These are phyloP conservation scores for Haliclona indistincta DNA, from an alignment of 37 sponge, comb jelly and placozoan genomes.

Conservation along the genomic window DNA sequence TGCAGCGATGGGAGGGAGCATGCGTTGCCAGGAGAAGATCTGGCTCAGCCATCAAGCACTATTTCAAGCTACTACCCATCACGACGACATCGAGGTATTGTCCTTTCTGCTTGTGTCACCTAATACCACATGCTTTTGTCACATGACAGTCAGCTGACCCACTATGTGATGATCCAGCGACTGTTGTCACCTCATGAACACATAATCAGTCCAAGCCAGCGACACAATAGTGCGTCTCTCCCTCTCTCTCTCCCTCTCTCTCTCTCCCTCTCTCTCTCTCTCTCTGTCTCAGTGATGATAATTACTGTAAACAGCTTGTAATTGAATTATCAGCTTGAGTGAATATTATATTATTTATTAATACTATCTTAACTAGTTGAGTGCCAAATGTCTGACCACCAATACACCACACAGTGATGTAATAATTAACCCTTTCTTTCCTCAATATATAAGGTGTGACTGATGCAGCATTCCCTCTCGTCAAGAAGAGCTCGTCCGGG, in stretches of 20 bases:
- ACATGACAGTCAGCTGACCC: neutral
- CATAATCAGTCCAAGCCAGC: neutral
- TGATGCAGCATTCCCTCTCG: no score
- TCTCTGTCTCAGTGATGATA: neutral
- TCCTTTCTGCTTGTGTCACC: neutral
- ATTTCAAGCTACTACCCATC: conserved; percentile 61
- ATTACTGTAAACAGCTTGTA: no score
- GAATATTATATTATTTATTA: no score
- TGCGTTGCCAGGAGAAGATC: conserved; percentile 35
- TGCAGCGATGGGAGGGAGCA: conserved; percentile 42
- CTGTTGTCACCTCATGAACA: conserved; percentile 24
- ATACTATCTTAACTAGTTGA: no score
- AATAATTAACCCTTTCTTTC: no score
- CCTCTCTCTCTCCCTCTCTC: neutral
- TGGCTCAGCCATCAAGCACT: conserved; percentile 33
- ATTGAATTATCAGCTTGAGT: no score
- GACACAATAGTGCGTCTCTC: conserved; percentile 2
- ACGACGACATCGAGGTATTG: conserved; percentile 21
- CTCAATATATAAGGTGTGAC: no score
- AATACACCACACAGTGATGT: no score
- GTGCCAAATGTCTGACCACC: no score
- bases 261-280: neutral
- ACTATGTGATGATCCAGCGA: conserved; percentile 49
- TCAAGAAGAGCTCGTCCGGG: no score
- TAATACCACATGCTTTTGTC: neutral